Percentiles rank a stretch among this genome's conserved stretches.
phyloP scores from a whole-genome alignment of 2,888 invertebrate genomes.

The Elysia crispata region DNA sequence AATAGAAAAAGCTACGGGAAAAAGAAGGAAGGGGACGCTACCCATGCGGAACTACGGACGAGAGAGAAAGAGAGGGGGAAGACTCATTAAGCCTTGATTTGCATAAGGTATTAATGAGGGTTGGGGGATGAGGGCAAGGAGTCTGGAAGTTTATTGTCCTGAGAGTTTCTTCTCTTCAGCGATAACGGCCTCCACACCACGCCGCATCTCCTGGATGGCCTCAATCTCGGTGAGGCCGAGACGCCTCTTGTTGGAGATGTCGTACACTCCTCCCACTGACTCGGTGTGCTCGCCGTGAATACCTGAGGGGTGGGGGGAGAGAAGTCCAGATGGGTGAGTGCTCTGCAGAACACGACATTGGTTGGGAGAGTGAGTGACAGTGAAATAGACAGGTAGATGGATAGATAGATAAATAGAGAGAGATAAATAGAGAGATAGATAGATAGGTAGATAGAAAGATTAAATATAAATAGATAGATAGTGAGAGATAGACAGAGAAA shows the following conservation, averaged over 20 bases:
- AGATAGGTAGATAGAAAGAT: too few species aligned
- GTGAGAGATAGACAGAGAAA: too few species aligned
- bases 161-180: conserved; percentile 55
- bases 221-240: conserved; percentile 69
- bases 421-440: too few species aligned
- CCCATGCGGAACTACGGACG: not conserved
- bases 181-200: conserved; percentile 60
- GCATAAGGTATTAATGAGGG: not conserved
- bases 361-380: not conserved
- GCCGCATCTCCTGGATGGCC: conserved; percentile 65
- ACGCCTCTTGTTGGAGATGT: conserved; percentile 71
- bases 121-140: not conserved
- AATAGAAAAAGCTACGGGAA: not conserved
- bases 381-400: too few species aligned
- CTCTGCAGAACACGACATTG: not conserved
- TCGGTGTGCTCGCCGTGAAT: conserved; percentile 71
- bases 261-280: conserved; percentile 70
- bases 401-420: too few species aligned
- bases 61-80: not conserved
- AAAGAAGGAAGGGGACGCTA: not conserved
- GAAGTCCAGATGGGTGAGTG: not conserved
- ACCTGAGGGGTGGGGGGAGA: conserved; percentile 50
- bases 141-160: conserved; percentile 78
- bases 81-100: not conserved
- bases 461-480: too few species aligned